phyloP scores from a whole-genome alignment of 1,140 invertebrate species.

The Triops cancriformis region DNA sequence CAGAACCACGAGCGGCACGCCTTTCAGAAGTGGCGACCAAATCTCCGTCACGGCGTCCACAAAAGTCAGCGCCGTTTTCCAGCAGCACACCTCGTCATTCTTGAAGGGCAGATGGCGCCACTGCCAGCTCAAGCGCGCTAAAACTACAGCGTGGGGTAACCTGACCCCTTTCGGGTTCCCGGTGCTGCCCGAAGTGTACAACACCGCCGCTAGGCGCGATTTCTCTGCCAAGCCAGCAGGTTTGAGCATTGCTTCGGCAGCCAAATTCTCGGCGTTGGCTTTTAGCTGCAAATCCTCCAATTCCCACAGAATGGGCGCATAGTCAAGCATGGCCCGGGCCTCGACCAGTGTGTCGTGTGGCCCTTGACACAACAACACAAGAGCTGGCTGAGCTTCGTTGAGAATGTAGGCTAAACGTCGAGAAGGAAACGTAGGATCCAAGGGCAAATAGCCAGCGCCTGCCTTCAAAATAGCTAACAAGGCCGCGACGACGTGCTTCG shows the following conservation, averaged over 20 bases:
- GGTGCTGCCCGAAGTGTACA: conserved; percentile 89
- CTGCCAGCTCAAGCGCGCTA: conserved; percentile 76
- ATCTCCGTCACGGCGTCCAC: conserved; percentile 79
- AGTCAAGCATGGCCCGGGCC: neutral
- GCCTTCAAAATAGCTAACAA: conserved; percentile 70
- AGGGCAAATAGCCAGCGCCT: conserved; percentile 69
- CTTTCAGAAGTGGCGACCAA: conserved; percentile 67
- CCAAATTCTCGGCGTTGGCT: neutral
- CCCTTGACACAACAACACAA: conserved; percentile 34
- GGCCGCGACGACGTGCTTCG: conserved; percentile 55
- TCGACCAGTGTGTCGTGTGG: neutral
- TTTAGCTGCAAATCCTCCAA: neutral
- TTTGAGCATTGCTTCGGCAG: neutral
- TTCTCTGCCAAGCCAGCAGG: neutral
- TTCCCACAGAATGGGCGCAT: neutral
- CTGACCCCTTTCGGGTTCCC: conserved; percentile 86
- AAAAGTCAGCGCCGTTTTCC: conserved; percentile 80
- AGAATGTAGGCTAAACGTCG: conserved; percentile 66
- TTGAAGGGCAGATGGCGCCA: conserved; percentile 65
- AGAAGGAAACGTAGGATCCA: conserved; percentile 65
- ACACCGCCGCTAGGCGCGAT: conserved; percentile 53
- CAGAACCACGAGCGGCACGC: conserved; percentile 56
- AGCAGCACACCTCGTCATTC: conserved; percentile 59
- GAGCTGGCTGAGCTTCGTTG: conserved; percentile 58
- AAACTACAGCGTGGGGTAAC: conserved; percentile 63